Evolutionary conservation across 2,797 vertebrate genomes (phyloP).

Genomic region (Scyliorhinus canicula): DNA sequence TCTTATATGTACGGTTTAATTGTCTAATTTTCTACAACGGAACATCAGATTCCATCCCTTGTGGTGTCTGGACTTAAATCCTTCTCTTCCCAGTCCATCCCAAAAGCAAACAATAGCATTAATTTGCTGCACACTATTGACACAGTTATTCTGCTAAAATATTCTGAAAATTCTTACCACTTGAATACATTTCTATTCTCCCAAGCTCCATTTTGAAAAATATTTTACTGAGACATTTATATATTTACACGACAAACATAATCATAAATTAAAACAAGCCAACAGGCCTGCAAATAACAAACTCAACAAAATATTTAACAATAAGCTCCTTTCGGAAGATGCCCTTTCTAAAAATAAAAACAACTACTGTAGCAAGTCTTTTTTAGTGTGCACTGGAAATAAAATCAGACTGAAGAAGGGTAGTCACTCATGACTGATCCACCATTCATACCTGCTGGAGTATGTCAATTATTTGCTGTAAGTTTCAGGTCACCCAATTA

Average conservation of each 20-base stretch:
- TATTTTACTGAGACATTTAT: too few species aligned
- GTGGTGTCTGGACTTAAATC: background rate
- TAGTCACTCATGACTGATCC: background rate
- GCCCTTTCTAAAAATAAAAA: background rate
- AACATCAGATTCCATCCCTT: conserved; percentile 4
- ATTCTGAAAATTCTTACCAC: background rate
- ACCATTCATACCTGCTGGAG: too few species aligned
- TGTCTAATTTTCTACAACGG: background rate
- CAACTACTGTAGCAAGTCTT: background rate
- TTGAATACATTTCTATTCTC: background rate
- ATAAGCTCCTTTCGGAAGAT: background rate
- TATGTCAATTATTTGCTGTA: background rate
- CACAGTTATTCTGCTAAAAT: background rate
- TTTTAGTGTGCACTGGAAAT: background rate
- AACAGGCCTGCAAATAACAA: too few species aligned
- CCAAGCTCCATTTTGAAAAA: background rate
- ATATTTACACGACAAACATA: too few species aligned
- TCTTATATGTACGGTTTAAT: background rate
- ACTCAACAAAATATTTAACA: too few species aligned
- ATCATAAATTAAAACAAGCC: too few species aligned
- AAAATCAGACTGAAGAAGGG: background rate
- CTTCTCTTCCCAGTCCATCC: background rate
- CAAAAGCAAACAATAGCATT: background rate
- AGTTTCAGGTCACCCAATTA: too few species aligned
- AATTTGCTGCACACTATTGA: background rate